Percentiles rank a stretch among this genome's conserved stretches.
Conservation (phyloP, 2,888 invertebrate species). For the Ophonus ardosiacus region DNA sequence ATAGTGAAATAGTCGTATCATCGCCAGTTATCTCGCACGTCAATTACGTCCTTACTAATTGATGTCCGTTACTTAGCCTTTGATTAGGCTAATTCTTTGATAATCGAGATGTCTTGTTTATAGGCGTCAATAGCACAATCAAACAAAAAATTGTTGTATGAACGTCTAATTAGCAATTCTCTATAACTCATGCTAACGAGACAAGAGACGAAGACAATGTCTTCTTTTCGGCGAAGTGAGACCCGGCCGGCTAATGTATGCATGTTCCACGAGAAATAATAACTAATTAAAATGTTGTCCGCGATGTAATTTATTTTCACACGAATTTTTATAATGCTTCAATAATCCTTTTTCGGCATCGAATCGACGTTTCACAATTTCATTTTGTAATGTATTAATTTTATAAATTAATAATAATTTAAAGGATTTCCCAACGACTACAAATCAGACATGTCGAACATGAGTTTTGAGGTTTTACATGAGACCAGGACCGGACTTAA, state of each 20-base stretch:
- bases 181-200: slow-evolving; percentile 39
- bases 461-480: slow-evolving; percentile 11
- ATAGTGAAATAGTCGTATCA: slow-evolving; percentile 15
- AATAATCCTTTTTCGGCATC: slow-evolving; percentile 52
- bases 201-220: slow-evolving; percentile 24
- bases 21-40: slow-evolving; percentile 17
- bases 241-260: not conserved
- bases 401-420: slow-evolving; percentile 58
- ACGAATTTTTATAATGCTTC: slow-evolving; percentile 39
- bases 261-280: slow-evolving; percentile 22
- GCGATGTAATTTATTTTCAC: slow-evolving; percentile 47
- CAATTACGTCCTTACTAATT: slow-evolving; percentile 25
- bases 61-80: slow-evolving; percentile 41
- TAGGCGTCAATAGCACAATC: slow-evolving; percentile 36
- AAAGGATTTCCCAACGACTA: slow-evolving; percentile 48
- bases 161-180: slow-evolving; percentile 37
- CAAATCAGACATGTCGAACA: slow-evolving; percentile 41
- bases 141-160: slow-evolving; percentile 48
- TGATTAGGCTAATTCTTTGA: slow-evolving; percentile 48
- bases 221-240: slow-evolving; percentile 3
- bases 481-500: not conserved
- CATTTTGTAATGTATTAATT: slow-evolving; percentile 55
- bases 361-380: slow-evolving; percentile 43
- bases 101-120: slow-evolving; percentile 51
- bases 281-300: slow-evolving; percentile 51